Conservation (phyloP, 2,888 invertebrate genomes). For the Hyalella azteca region DNA sequence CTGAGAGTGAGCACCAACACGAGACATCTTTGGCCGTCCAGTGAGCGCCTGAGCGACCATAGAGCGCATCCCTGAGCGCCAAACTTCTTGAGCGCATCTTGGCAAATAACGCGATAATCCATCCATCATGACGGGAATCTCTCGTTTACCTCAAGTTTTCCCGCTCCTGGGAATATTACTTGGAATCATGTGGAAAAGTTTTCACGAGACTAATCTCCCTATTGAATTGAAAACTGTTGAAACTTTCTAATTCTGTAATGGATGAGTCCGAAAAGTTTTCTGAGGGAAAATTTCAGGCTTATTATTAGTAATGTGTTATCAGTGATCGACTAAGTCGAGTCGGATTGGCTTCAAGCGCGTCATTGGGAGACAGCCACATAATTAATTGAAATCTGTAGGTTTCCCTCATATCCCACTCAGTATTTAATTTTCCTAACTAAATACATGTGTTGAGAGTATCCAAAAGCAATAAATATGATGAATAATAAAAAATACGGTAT, state of each 20-base stretch:
- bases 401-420: too few relatives aligned
- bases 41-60: neutral
- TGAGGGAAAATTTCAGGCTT: neutral
- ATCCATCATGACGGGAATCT: slow-evolving; percentile 37
- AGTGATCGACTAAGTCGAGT: neutral
- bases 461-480: too few relatives aligned
- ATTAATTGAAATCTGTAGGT: too few relatives aligned
- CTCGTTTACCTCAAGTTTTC: slow-evolving; percentile 36
- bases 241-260: slow-evolving; percentile 36
- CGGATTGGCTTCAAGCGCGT: neutral
- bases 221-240: slow-evolving; percentile 37
- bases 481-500: too few relatives aligned
- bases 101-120: slow-evolving; percentile 37
- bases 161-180: slow-evolving; percentile 37
- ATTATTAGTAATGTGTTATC: slow-evolving; percentile 2
- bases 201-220: slow-evolving; percentile 31
- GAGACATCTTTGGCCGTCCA: neutral
- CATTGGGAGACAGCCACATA: too few relatives aligned
- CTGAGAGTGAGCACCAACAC: neutral
- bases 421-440: too few relatives aligned
- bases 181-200: slow-evolving; percentile 37
- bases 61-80: slow-evolving; percentile 20
- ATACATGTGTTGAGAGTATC: too few relatives aligned
- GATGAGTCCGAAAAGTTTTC: slow-evolving; percentile 11
- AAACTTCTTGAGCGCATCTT: slow-evolving; percentile 31